These are phyloP conservation scores for Pocota personata DNA, from an alignment of 2,888 invertebrate species.

Conservation along the genomic window DNA sequence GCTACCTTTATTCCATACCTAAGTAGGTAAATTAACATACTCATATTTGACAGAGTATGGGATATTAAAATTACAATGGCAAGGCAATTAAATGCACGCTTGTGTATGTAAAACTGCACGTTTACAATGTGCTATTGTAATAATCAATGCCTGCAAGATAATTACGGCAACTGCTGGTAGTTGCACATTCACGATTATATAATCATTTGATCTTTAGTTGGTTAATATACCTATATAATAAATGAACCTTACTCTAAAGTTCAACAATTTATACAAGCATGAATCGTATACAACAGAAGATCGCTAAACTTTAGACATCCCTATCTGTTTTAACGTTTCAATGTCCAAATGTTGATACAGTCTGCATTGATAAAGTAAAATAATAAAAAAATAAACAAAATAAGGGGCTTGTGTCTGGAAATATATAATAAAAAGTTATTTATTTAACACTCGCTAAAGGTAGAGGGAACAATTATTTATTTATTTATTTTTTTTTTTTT, in stretches of 20 bases:
- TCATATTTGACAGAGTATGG: no score
- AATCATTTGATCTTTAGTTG: neutral
- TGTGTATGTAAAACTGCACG: neutral
- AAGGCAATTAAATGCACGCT: no score
- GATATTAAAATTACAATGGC: no score
- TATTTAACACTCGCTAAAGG: neutral
- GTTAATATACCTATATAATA: neutral
- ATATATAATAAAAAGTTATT: neutral
- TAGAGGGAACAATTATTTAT: neutral
- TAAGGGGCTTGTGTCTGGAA: conserved; percentile 19
- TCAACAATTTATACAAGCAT: neutral
- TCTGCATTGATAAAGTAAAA: neutral
- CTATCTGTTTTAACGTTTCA: neutral
- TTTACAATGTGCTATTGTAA: neutral
- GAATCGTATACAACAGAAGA: neutral
- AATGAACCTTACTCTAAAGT: neutral
- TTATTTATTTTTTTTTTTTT: neutral
- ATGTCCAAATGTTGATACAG: conserved; percentile 11
- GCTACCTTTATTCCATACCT: no score
- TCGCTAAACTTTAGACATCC: neutral
- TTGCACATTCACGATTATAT: neutral
- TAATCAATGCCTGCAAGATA: neutral
- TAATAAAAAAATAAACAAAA: neutral
- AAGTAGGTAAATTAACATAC: no score
- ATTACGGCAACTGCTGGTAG: neutral